These are phyloP conservation scores for Athalia rosae DNA, from an alignment of 2,888 invertebrate genomes.

Conservation along the genomic window DNA sequence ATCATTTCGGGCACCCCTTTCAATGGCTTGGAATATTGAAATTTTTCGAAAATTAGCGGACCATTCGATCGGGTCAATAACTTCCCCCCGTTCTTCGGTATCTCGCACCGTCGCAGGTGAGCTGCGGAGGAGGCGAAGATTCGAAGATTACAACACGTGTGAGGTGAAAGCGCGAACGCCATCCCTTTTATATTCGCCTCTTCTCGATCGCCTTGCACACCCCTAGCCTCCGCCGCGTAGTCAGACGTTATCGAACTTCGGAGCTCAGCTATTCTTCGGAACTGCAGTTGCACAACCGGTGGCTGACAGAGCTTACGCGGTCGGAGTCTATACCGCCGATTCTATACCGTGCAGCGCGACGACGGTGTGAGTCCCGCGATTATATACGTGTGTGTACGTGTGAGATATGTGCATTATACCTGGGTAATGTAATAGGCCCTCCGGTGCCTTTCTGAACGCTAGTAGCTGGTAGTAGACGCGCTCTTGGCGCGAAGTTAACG, in stretches of 20 bases:
- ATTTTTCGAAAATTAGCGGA: not conserved
- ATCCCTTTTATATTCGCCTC: not conserved
- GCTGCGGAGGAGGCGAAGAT: not conserved
- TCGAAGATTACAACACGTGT: not conserved
- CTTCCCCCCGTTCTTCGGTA: too few species aligned
- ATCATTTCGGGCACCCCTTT: not conserved
- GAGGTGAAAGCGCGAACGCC: not conserved
- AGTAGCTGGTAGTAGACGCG: not conserved
- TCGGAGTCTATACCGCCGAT: too few species aligned
- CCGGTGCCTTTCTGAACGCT: not conserved
- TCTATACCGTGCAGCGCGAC: too few species aligned
- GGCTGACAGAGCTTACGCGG: too few species aligned
- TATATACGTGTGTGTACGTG: too few species aligned
- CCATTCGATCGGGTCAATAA: not conserved
- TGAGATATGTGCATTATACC: too few species aligned
- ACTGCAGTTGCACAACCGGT: not conserved
- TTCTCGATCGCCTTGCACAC: not conserved
- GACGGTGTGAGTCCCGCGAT: too few species aligned
- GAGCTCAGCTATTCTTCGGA: not conserved
- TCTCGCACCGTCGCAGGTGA: not conserved
- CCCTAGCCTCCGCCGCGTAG: not conserved
- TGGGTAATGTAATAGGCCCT: too few species aligned
- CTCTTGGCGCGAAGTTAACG: not conserved
- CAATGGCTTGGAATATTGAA: not conserved
- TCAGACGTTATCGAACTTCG: not conserved